Evolutionary conservation across 2,888 invertebrate genomes (phyloP).

Genomic region (Leucania comma): DNA sequence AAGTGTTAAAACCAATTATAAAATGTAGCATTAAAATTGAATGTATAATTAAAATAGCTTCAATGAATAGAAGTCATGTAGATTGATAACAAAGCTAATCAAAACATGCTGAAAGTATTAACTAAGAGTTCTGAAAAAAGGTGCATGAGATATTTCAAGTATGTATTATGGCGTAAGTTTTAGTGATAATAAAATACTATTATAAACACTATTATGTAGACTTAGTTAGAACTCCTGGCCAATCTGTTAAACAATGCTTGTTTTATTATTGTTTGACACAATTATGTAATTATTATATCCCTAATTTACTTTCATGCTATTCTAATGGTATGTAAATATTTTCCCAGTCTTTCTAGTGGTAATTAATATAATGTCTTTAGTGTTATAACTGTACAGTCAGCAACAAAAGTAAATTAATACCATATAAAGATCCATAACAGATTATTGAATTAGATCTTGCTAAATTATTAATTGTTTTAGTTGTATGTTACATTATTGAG

Average conservation of each 20-base stretch:
- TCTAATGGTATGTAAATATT: conserved; percentile 64
- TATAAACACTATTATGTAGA: conserved; percentile 35
- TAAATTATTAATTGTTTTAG: conserved; percentile 9
- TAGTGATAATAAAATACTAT: conserved; percentile 41
- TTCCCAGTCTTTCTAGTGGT: conserved; percentile 61
- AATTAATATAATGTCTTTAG: conserved; percentile 51
- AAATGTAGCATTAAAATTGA: conserved; percentile 39
- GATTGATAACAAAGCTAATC: conserved; percentile 27
- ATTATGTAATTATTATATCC: conserved; percentile 46
- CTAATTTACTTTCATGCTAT: conserved; percentile 50
- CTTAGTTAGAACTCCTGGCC: conserved; percentile 44
- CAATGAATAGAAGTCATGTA: conserved; percentile 34
- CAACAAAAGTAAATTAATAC: conserved; percentile 32
- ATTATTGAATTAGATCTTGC: conserved; percentile 10
- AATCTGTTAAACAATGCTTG: conserved; percentile 53
- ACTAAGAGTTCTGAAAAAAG: conserved; percentile 30
- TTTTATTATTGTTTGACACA: conserved; percentile 43
- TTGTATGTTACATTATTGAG: conserved; percentile 7
- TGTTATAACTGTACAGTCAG: conserved; percentile 36
- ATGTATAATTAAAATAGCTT: conserved; percentile 38
- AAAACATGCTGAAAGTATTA: conserved; percentile 47
- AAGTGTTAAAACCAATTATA: conserved; percentile 22
- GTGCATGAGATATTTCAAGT: conserved; percentile 38
- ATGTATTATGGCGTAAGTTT: conserved; percentile 44
- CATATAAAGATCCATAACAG: conserved; percentile 1